Evolutionary conservation across 2,888 invertebrate species (phyloP), one percentile per base, ranked within the genome.

Genomic region (Cataglyphis rosenhaueri): DNA sequence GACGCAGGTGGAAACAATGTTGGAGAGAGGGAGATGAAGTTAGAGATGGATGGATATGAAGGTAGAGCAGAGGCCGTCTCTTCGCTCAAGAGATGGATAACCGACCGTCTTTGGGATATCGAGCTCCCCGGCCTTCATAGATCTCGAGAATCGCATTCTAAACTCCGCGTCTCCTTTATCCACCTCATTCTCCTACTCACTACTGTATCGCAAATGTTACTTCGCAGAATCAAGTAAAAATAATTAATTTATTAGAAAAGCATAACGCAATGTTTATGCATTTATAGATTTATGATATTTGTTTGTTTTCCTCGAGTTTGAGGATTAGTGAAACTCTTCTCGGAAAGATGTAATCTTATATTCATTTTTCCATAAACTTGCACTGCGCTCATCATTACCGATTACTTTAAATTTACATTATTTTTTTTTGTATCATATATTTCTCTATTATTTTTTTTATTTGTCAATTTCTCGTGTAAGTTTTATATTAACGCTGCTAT

Each of bases 101-200:
- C 79, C 74, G 84, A 85, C 84, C 84, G 84, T 81, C 84, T 82
- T 84, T 59, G 81, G 81, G 79, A 82, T 84, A 85, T 85, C 85
- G 81, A 82, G 66, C 78, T 59, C n/a, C 52, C 59, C 52, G 32
- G 65, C 68, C 66, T 55, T 78, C 83, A 65, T 66, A 48, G 82
- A 73, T 73, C 74, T 84, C 73, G 65, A 81, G 83, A 74, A 82
- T 84, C 64, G 81, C 78, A 73, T 73, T 79, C 71, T 79, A 79
- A 79, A 79, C 78, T 79, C 59, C 71, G 59, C 44, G 44, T 79
- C 78, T 79, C 71, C 71, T 79, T 73, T 84, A 82, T 75, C 81
- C 59, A 79, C 73, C 73, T 81, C 73, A 66, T 74, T 74, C 64
- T 57, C 38, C 78, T 59, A 78, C 59, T 61, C 57, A 25, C 78